phyloP scores from a whole-genome alignment of 1,140 invertebrate species.

The Lutraria rhynchaena region DNA sequence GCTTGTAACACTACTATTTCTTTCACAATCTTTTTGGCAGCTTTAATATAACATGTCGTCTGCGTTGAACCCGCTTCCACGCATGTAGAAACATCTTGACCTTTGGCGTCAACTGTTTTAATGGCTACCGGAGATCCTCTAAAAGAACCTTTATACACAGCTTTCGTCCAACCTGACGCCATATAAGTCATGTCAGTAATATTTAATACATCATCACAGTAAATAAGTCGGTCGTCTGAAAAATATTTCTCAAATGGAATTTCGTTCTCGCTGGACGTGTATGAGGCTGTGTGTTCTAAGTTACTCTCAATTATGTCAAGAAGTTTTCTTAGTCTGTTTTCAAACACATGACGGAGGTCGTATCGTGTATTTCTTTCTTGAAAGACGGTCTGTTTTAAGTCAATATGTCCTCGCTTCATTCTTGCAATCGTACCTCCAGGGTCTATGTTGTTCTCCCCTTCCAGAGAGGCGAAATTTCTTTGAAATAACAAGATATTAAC shows the following conservation, averaged over 20 bases:
- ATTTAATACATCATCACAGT: slow-evolving; percentile 73
- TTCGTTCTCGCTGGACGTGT: slow-evolving; percentile 12
- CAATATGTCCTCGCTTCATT: slow-evolving; percentile 14
- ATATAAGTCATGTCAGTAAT: slow-evolving; percentile 74
- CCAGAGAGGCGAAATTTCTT: slow-evolving; percentile 56
- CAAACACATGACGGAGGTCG: slow-evolving; percentile 63
- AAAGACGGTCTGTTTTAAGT: slow-evolving; percentile 46
- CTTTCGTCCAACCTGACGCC: slow-evolving; percentile 83
- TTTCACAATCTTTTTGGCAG: slow-evolving; percentile 82
- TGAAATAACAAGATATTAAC: slow-evolving; percentile 59
- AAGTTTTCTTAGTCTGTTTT: slow-evolving; percentile 71
- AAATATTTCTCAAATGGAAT: slow-evolving; percentile 51
- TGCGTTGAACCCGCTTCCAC: slow-evolving; percentile 67
- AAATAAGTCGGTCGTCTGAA: slow-evolving; percentile 61
- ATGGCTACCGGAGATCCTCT: slow-evolving; percentile 79
- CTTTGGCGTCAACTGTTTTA: slow-evolving; percentile 82
- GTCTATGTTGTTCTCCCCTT: slow-evolving; percentile 57
- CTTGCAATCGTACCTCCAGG: slow-evolving; percentile 41
- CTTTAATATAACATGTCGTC: slow-evolving; percentile 79
- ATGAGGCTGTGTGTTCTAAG: slow-evolving; percentile 55
- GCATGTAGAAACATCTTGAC: slow-evolving; percentile 81
- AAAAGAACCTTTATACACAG: slow-evolving; percentile 81
- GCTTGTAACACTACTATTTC: slow-evolving; percentile 79
- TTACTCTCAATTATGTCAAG: slow-evolving; percentile 65
- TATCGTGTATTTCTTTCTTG: slow-evolving; percentile 21